These are phyloP conservation scores for Temnothorax nylanderi DNA, from an alignment of 1,140 invertebrate species.

Conservation along the genomic window DNA sequence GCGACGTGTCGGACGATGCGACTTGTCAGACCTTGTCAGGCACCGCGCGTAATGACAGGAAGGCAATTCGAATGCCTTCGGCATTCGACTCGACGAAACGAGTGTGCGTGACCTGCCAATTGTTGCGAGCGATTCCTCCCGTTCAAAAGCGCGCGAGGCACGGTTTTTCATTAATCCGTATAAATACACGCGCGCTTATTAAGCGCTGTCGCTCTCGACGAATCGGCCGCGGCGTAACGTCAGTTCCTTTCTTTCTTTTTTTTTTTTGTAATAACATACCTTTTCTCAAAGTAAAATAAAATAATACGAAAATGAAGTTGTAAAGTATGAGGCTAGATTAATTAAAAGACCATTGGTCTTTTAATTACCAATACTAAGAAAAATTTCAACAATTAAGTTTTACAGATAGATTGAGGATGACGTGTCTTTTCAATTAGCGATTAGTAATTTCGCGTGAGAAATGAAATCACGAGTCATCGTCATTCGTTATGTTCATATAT, in stretches of 20 bases:
- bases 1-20: background rate
- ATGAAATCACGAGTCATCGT: background rate
- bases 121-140: slow-evolving; percentile 29
- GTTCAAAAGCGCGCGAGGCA: slow-evolving; percentile 33
- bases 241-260: background rate
- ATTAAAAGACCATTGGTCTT: background rate
- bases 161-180: slow-evolving; percentile 56
- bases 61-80: slow-evolving; percentile 64
- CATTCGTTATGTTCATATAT: background rate
- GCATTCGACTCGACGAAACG: slow-evolving; percentile 59
- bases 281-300: background rate
- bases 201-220: background rate
- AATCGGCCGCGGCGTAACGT: background rate
- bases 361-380: background rate
- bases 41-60: slow-evolving; percentile 63
- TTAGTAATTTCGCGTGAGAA: background rate
- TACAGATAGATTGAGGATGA: background rate
- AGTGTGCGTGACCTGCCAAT: slow-evolving; percentile 69
- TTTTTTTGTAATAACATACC: background rate
- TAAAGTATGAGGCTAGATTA: background rate
- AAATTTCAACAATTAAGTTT: background rate
- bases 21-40: slow-evolving; percentile 6
- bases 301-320: background rate
- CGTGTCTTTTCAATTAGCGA: background rate
- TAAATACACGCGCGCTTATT: background rate